phyloP scores from a whole-genome alignment of 1,140 invertebrate genomes.

The Phthorimaea operculella region DNA sequence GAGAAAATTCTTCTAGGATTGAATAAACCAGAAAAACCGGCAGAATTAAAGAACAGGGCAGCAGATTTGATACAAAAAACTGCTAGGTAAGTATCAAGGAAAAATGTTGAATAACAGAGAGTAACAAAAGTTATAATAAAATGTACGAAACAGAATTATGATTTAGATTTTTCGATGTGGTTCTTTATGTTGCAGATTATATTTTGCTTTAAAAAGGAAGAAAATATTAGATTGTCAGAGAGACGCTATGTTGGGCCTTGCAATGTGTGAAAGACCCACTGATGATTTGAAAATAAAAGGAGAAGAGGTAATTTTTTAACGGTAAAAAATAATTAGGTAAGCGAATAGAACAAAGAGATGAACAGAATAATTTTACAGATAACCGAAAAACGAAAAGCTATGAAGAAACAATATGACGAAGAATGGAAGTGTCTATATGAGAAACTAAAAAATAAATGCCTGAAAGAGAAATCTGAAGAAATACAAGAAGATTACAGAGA shows the following conservation, averaged over 20 bases:
- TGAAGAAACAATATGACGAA: slow-evolving; percentile 18
- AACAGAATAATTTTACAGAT: background rate
- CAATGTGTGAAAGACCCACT: slow-evolving; percentile 13
- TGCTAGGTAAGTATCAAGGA: slow-evolving; percentile 24
- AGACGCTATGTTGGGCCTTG: slow-evolving; percentile 33
- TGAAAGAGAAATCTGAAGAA: slow-evolving; percentile 21
- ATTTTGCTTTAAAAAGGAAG: slow-evolving; percentile 39
- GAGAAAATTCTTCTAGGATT: slow-evolving; percentile 38
- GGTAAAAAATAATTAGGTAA: too few species aligned
- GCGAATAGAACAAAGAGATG: too few species aligned
- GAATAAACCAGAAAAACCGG: slow-evolving; percentile 23
- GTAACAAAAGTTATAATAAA: too few species aligned
- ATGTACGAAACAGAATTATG: too few species aligned
- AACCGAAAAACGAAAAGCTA: slow-evolving; percentile 8
- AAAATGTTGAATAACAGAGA: too few species aligned
- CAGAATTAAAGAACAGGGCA: slow-evolving; percentile 27
- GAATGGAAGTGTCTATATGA: slow-evolving; percentile 19
- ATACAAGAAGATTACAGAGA: slow-evolving; percentile 34
- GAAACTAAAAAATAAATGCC: slow-evolving; percentile 22
- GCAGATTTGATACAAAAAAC: slow-evolving; percentile 39
- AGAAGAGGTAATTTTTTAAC: too few species aligned
- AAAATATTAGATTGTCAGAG: slow-evolving; percentile 24
- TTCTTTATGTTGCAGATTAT: slow-evolving; percentile 23
- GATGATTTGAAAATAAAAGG: too few species aligned
- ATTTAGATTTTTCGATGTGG: too few species aligned